Conservation (phyloP, 2,888 invertebrate genomes). For the Flexamia atlantica region DNA sequence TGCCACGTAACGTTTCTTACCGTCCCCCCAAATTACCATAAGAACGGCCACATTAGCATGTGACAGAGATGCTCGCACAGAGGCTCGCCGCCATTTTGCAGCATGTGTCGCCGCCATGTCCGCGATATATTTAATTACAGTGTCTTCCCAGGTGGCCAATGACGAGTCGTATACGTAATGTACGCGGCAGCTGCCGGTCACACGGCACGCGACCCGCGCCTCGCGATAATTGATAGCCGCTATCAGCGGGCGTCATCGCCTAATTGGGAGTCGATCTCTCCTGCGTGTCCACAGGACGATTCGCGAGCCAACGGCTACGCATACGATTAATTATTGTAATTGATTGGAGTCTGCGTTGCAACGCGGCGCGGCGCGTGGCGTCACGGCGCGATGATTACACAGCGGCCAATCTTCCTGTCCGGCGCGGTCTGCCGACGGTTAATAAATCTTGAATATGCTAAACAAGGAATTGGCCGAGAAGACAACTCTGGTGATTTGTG, state of each 20-base stretch:
- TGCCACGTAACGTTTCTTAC: not conserved
- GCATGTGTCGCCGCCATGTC: conserved; percentile 33
- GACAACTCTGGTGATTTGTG: conserved; percentile 26
- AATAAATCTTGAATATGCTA: conserved; percentile 21
- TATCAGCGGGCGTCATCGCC: not conserved
- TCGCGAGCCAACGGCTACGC: conserved; percentile 39
- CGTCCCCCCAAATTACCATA: conserved; percentile 6
- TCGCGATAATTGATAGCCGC: conserved; percentile 43
- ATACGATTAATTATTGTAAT: conserved; percentile 34
- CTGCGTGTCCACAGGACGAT: conserved; percentile 25
- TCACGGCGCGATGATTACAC: not conserved
- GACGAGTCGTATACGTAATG: conserved; percentile 28
- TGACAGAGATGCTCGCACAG: too few species aligned
- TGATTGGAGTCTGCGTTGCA: not conserved
- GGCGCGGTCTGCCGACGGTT: not conserved
- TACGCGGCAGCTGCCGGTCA: not conserved
- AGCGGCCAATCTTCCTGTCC: conserved; percentile 7
- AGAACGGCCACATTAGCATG: conserved; percentile 49
- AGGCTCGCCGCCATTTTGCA: conserved; percentile 34
- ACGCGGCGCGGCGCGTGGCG: conserved; percentile 10
- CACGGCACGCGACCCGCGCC: not conserved
- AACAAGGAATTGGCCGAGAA: conserved; percentile 15
- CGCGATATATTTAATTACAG: conserved; percentile 51
- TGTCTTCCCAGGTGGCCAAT: conserved; percentile 40
- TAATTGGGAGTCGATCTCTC: conserved; percentile 30